phyloP scores from a whole-genome alignment of 1,140 invertebrate genomes.

The Andrena cerasifolii region DNA sequence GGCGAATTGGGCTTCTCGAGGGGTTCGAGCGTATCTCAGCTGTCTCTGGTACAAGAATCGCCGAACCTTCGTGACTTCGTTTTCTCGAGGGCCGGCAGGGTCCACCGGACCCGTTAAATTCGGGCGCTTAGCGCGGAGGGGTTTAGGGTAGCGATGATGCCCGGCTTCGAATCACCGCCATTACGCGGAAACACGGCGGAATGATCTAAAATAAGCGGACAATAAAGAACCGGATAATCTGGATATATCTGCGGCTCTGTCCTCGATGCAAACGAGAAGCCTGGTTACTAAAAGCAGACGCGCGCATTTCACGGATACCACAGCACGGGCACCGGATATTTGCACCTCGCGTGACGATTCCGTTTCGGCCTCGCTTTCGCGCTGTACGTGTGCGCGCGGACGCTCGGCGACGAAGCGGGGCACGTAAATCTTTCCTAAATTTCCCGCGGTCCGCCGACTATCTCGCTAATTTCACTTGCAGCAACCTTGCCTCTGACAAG shows the following conservation, averaged over 20 bases:
- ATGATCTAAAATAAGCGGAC: conserved; percentile 50
- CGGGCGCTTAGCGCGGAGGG: not conserved
- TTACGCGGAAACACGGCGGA: not conserved
- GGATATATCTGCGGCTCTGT: conserved; percentile 35
- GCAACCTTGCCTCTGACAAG: conserved; percentile 18
- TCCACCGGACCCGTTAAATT: not conserved
- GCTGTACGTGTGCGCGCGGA: conserved; percentile 5
- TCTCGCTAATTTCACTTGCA: conserved; percentile 18
- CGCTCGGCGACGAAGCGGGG: conserved; percentile 29
- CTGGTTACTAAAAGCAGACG: conserved; percentile 47
- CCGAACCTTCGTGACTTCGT: not conserved
- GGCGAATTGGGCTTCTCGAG: not conserved
- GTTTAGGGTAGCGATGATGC: conserved; percentile 3
- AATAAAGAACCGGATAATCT: conserved; percentile 63
- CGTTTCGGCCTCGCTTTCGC: not conserved
- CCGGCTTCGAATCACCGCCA: not conserved
- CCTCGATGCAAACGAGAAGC: conserved; percentile 48
- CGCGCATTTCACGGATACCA: conserved; percentile 31
- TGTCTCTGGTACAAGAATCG: not conserved
- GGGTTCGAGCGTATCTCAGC: not conserved
- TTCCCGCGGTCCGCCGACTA: not conserved
- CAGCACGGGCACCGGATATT: conserved; percentile 37
- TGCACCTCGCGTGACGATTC: conserved; percentile 36
- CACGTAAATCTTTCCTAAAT: conserved; percentile 55
- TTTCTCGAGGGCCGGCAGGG: not conserved